phyloP scores from a whole-genome alignment of 1,140 invertebrate genomes.

The Caenorhabditis latens region DNA sequence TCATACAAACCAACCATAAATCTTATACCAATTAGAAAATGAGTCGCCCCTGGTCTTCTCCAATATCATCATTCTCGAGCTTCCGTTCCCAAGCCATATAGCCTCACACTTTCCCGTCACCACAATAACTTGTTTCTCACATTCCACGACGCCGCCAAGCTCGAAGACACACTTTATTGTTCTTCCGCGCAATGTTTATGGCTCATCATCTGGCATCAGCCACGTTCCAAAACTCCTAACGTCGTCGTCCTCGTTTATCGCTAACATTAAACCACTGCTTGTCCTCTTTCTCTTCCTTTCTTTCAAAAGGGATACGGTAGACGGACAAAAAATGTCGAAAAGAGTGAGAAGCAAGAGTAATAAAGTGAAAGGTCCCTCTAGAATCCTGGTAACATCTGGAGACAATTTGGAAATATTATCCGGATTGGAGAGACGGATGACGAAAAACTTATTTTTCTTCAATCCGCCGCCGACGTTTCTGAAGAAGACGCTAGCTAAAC shows the following conservation, averaged over 20 bases:
- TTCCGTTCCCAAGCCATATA: constrained; percentile 48
- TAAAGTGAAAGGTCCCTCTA: constrained; percentile 19
- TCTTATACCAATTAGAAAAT: neutral
- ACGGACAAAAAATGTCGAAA: neutral
- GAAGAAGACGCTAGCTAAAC: constrained; percentile 35
- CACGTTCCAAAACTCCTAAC: constrained; percentile 1
- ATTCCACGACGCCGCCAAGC: neutral
- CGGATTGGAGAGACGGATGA: constrained; percentile 4
- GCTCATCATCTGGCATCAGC: constrained; percentile 46
- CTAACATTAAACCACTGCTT: constrained; percentile 40
- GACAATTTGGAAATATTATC: constrained; percentile 28
- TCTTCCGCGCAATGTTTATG: constrained; percentile 52
- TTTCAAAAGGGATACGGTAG: constrained; percentile 37
- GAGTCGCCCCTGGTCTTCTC: neutral
- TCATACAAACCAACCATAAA: neutral
- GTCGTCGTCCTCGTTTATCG: constrained; percentile 26
- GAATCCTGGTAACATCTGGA: constrained; percentile 42
- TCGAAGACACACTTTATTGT: constrained; percentile 43
- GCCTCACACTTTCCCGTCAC: constrained; percentile 28
- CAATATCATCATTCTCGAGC: neutral
- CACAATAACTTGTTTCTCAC: constrained; percentile 48
- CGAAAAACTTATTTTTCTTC: neutral
- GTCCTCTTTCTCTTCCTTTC: neutral
- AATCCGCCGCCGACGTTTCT: neutral
- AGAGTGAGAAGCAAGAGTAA: neutral